Percentiles rank a stretch among this genome's conserved stretches.
Conservation (phyloP, 2,797 vertebrate genomes). For the Psittacula derbiana region DNA sequence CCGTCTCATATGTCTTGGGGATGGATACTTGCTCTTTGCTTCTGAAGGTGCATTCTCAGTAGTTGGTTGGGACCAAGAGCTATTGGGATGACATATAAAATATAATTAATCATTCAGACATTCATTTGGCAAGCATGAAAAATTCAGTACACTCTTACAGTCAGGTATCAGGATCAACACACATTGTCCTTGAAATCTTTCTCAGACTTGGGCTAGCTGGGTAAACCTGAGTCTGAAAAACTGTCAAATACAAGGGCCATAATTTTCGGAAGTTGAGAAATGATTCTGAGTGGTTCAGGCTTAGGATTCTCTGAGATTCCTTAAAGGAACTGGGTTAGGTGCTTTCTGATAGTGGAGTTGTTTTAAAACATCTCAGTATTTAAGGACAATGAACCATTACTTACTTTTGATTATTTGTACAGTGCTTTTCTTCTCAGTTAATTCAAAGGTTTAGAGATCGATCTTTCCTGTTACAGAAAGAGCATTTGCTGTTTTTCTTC, state of each 20-base stretch:
- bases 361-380: slow-evolving; percentile 6
- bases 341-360: neutral
- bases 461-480: slow-evolving; percentile 3
- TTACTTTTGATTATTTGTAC: neutral
- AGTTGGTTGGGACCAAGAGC: neutral
- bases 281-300: neutral
- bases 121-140: slow-evolving; percentile 16
- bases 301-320: neutral
- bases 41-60: neutral
- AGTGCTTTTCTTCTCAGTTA: neutral
- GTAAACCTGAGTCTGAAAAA: neutral
- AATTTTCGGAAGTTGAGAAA: neutral
- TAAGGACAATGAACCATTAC: neutral
- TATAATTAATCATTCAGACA: slow-evolving; percentile 17
- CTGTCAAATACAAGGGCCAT: neutral
- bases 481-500: slow-evolving; percentile 18
- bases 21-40: neutral
- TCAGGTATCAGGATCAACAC: slow-evolving; percentile 6
- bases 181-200: slow-evolving; percentile 10
- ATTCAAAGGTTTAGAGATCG: neutral
- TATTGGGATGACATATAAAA: slow-evolving; percentile 6
- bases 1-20: neutral
- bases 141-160: neutral
- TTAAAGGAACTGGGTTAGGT: neutral
- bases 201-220: neutral